These are phyloP conservation scores for Drepanosiphum platanoidis DNA, from an alignment of 2,888 invertebrate genomes.

Conservation along the genomic window DNA sequence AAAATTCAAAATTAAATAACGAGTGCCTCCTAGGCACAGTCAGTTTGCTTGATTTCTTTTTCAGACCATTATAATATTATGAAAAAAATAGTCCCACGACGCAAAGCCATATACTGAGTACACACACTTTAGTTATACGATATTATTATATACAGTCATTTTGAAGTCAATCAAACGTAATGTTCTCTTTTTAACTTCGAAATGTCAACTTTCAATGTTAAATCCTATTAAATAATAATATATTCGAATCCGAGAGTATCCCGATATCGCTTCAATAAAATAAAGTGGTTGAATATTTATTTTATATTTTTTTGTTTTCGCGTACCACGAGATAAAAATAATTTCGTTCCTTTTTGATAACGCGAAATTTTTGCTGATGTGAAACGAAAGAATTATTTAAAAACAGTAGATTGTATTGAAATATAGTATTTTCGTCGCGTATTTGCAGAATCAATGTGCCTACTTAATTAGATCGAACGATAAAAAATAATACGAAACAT, in stretches of 20 bases:
- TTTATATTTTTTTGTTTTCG: no score
- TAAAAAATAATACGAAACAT: no score
- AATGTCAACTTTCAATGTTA: conserved; percentile 5
- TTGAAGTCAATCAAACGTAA: neutral
- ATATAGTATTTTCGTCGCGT: no score
- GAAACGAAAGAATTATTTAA: no score
- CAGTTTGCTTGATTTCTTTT: neutral
- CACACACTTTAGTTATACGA: no score
- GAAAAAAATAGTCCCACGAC: neutral
- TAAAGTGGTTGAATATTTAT: conserved; percentile 14
- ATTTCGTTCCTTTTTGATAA: no score
- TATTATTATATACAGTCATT: neutral
- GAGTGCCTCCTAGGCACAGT: neutral
- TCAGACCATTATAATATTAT: neutral
- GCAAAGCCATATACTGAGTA: neutral
- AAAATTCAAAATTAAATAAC: neutral
- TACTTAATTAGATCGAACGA: no score
- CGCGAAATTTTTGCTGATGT: no score
- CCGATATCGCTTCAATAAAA: neutral
- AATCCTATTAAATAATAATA: neutral
- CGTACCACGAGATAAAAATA: no score
- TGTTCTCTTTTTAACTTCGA: neutral
- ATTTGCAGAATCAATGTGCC: no score
- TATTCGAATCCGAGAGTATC: neutral
- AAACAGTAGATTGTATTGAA: no score